These are phyloP conservation scores for Chinchilla lanigera DNA, from an alignment of 2,113 vertebrate genomes.

Conservation along the genomic window DNA sequence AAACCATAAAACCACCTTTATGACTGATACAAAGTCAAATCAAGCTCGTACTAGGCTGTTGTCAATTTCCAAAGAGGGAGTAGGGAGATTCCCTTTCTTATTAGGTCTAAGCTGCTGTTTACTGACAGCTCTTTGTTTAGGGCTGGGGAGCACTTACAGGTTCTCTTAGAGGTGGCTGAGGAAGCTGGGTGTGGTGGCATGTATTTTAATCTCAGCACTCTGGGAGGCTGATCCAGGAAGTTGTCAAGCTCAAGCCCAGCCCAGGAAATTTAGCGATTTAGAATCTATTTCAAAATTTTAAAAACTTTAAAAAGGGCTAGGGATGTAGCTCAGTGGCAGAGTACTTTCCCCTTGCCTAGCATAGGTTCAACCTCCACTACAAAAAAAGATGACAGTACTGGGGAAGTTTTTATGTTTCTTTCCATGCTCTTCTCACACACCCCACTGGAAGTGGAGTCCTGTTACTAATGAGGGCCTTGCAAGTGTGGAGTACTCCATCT, in stretches of 20 bases:
- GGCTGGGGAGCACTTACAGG: neutral
- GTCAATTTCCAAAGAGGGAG: neutral
- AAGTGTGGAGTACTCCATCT: neutral
- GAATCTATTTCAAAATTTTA: neutral
- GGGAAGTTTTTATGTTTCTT: neutral
- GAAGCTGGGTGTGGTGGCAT: neutral
- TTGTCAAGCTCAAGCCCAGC: neutral
- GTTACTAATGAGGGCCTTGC: neutral
- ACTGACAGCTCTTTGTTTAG: neutral
- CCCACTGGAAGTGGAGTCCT: neutral
- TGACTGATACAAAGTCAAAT: constrained; percentile 23
- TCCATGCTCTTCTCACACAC: neutral
- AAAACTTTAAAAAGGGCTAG: neutral
- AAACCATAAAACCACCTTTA: neutral
- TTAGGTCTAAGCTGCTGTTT: neutral
- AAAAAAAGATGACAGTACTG: neutral
- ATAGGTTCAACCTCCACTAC: neutral
- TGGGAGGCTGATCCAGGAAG: neutral
- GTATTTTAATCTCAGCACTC: neutral
- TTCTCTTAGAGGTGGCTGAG: neutral
- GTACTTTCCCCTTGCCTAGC: neutral
- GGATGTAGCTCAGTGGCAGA: neutral
- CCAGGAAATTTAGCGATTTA: neutral
- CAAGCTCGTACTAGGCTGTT: neutral
- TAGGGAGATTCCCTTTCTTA: neutral